A percentile compares a stretch with the other conserved stretches of the same genome.
Conservation (phyloP, 2,888 invertebrate genomes). For the Uropetala carovei region DNA sequence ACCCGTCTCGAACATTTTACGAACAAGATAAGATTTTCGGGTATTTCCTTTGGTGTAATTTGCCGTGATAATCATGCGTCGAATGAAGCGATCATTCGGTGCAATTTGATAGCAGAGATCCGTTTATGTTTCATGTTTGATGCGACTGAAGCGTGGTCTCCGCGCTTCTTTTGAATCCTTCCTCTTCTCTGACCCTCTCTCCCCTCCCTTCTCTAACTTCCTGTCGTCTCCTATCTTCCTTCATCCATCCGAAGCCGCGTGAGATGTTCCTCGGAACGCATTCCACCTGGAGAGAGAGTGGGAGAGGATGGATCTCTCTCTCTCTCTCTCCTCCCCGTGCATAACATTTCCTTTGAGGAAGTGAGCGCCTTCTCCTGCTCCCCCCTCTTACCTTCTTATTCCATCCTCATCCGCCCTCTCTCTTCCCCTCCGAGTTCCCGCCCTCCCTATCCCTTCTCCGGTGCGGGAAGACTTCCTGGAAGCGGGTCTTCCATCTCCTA, state of each 20-base stretch:
- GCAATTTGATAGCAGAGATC: no score
- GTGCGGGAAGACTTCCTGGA: conserved; percentile 12
- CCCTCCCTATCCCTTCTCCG: background rate
- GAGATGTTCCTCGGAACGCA: background rate
- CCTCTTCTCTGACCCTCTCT: no score
- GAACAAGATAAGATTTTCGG: no score
- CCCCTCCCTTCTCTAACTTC: background rate
- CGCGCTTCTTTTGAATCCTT: background rate
- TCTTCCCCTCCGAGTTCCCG: background rate
- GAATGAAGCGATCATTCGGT: no score
- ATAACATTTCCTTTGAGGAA: conserved; percentile 32
- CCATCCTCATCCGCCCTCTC: background rate
- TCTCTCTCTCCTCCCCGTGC: conserved; percentile 6
- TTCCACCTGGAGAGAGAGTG: background rate
- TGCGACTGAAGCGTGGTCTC: background rate
- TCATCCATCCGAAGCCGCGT: background rate
- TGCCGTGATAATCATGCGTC: no score
- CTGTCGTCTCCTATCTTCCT: background rate
- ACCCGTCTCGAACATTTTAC: no score
- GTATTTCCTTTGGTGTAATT: no score
- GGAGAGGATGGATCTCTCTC: background rate
- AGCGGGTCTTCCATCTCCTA: background rate
- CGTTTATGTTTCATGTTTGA: no score
- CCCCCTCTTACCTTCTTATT: background rate
- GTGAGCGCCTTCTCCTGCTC: background rate